phyloP scores from a whole-genome alignment of 35 echinoderm and acorn worm species.

The Strongylocentrotus purpuratus region DNA sequence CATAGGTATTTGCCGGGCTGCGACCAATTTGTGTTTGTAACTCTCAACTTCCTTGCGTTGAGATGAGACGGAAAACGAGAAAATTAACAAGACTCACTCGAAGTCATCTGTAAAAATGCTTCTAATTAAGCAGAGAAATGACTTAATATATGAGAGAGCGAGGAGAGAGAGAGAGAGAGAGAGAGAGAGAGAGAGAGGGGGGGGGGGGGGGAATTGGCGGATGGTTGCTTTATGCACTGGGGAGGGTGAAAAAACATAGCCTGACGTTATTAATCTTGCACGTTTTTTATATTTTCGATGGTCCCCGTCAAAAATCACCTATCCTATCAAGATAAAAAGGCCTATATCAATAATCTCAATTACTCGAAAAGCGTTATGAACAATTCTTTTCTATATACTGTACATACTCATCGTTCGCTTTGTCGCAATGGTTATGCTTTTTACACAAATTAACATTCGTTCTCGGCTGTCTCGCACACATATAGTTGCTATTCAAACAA shows the following conservation, averaged over 20 bases:
- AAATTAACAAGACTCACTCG: slow-evolving; percentile 31
- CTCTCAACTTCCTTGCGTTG: neutral
- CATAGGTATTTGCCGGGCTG: neutral
- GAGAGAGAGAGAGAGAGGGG: neutral
- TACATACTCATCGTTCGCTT: no score
- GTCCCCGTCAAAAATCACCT: no score
- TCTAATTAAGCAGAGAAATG: neutral
- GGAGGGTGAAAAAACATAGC: neutral
- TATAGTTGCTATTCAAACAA: no score
- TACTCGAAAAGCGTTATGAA: no score
- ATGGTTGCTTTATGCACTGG: neutral
- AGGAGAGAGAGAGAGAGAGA: neutral
- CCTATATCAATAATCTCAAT: no score
- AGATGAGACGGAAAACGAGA: slow-evolving; percentile 12
- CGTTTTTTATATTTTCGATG: no score
- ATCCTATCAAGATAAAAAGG: no score
- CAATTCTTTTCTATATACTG: no score
- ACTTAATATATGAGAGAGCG: neutral
- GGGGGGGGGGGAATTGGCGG: neutral
- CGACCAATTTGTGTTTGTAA: slow-evolving; percentile 11
- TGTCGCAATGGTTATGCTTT: no score
- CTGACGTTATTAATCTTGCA: no score
- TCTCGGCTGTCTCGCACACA: no score
- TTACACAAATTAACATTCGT: no score
- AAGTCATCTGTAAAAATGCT: slow-evolving; percentile 18